A percentile compares a stretch with the other conserved stretches of the same genome.
These are phyloP conservation scores for Peucedramus taeniatus DNA, from an alignment of 2,113 vertebrate species.

Conservation along the genomic window DNA sequence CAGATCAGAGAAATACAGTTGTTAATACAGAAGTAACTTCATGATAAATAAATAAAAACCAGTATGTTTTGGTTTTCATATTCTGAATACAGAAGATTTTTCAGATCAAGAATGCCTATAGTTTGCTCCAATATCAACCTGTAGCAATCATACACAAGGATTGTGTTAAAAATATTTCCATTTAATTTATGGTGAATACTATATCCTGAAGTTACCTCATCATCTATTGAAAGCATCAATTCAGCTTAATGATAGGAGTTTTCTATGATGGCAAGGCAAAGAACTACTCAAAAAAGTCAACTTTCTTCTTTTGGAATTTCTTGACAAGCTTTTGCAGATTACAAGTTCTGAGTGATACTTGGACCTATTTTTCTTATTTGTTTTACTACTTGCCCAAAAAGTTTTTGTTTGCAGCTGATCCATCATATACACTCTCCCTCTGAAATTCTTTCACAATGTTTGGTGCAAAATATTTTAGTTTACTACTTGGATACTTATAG, in stretches of 20 bases:
- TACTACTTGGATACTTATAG: background rate
- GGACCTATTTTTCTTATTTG: background rate
- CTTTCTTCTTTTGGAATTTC: background rate
- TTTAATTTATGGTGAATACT: background rate
- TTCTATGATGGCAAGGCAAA: background rate
- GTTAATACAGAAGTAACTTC: background rate
- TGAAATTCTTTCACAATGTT: background rate
- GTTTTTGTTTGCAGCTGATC: background rate
- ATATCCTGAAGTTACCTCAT: background rate
- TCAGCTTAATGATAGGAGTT: background rate
- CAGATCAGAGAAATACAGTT: background rate
- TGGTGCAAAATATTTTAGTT: background rate
- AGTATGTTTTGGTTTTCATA: background rate
- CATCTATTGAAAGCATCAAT: background rate
- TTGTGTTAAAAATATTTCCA: background rate
- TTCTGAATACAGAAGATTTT: background rate
- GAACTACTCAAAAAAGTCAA: background rate
- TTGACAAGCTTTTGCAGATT: background rate
- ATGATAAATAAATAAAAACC: background rate
- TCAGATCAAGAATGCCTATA: background rate
- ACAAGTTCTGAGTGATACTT: background rate
- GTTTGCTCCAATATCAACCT: background rate
- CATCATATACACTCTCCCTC: accelerated
- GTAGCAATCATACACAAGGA: background rate
- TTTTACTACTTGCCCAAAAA: background rate